phyloP scores from a whole-genome alignment of 2,113 vertebrate genomes.

The Pogona vitticeps region DNA sequence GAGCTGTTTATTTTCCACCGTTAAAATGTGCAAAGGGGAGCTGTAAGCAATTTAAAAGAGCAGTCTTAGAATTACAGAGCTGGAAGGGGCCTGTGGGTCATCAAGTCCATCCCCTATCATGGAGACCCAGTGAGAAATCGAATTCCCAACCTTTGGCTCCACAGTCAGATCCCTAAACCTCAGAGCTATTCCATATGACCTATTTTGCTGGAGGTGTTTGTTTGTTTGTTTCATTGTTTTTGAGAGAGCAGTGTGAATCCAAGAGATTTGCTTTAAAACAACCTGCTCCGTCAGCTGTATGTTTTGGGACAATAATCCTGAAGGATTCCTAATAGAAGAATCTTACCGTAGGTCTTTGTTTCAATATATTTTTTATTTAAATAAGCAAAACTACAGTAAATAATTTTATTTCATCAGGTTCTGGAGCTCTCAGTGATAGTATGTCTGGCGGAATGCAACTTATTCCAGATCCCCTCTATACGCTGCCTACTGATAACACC shows the following conservation, averaged over 20 bases:
- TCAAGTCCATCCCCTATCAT: too few relatives aligned
- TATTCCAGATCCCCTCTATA: constrained; percentile 94
- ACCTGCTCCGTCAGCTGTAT: background rate
- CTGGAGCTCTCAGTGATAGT: constrained; percentile 87
- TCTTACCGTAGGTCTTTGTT: background rate
- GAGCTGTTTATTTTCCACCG: too few relatives aligned
- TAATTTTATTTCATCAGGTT: constrained; percentile 60
- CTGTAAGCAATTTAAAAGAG: too few relatives aligned
- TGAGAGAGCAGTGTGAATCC: too few relatives aligned
- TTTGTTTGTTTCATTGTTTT: background rate
- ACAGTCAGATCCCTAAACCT: too few relatives aligned
- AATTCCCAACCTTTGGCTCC: too few relatives aligned
- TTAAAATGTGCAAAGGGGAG: too few relatives aligned
- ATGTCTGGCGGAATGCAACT: constrained; percentile 94
- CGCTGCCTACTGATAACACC: constrained; percentile 95
- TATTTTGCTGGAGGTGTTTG: background rate
- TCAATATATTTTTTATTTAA: background rate
- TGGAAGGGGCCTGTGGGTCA: too few relatives aligned
- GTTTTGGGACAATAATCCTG: background rate
- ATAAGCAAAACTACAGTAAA: background rate
- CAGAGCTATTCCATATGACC: too few relatives aligned
- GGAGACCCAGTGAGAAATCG: too few relatives aligned
- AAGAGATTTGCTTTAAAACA: background rate
- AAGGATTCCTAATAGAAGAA: background rate
- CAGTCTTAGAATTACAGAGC: too few relatives aligned